Conservation (phyloP, 2,113 vertebrate genomes). For the Mustelus asterias region DNA sequence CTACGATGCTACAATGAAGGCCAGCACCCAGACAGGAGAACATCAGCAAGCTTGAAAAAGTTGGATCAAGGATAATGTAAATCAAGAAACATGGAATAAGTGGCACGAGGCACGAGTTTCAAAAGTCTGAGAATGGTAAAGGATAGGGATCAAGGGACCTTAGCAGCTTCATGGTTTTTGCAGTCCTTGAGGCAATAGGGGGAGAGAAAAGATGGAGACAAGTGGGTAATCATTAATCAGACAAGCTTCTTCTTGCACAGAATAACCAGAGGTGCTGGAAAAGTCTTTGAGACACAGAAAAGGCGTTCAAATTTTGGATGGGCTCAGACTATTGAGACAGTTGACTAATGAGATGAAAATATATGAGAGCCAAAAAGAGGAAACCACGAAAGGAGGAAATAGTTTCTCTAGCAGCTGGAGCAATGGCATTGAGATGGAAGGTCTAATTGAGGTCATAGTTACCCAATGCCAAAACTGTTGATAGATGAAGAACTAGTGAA, state of each 20-base stretch:
- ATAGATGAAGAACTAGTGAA: background rate
- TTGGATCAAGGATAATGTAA: background rate
- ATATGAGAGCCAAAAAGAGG: background rate
- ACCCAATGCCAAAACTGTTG: background rate
- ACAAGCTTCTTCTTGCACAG: background rate
- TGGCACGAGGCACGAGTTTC: background rate
- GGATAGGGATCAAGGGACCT: too few relatives aligned
- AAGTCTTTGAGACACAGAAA: background rate
- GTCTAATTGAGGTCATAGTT: background rate
- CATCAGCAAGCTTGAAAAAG: background rate
- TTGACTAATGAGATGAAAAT: background rate
- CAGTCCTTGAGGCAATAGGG: too few relatives aligned
- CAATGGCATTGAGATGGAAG: background rate
- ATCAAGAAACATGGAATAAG: too few relatives aligned
- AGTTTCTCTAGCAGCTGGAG: background rate
- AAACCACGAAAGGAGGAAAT: background rate
- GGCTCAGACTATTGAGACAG: background rate
- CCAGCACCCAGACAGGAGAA: background rate
- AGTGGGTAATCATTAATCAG: background rate
- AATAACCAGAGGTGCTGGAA: background rate
- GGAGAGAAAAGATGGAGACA: background rate
- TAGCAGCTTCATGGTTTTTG: background rate
- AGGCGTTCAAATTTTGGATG: background rate
- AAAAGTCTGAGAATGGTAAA: background rate
- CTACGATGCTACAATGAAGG: background rate